Evolutionary conservation across 2,888 invertebrate genomes (phyloP).

Genomic region (Idaea biselata): DNA sequence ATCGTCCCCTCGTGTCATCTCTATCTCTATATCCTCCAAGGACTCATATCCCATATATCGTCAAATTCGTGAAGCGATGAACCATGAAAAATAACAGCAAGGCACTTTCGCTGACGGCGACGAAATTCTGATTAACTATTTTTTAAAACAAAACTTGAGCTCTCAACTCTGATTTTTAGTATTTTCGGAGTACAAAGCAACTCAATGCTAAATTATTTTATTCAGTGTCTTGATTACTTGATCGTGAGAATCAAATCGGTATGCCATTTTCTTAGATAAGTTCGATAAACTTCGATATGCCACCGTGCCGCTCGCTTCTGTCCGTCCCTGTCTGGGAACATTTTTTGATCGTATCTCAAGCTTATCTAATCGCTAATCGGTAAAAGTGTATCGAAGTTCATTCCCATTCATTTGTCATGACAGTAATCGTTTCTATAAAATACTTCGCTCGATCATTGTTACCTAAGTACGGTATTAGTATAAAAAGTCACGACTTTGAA

Average conservation of each 20-base stretch:
- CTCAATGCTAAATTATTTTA: too few relatives aligned
- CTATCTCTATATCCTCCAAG: too few relatives aligned
- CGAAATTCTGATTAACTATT: too few relatives aligned
- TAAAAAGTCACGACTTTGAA: constrained; percentile 12
- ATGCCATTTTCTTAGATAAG: neutral
- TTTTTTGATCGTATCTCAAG: constrained; percentile 29
- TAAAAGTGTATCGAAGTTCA: constrained; percentile 60
- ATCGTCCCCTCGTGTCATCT: too few relatives aligned
- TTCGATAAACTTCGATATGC: neutral
- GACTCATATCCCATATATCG: too few relatives aligned
- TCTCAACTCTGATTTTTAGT: neutral
- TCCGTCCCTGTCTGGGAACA: constrained; percentile 34
- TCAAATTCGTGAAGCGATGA: too few relatives aligned
- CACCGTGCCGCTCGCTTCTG: constrained; percentile 1
- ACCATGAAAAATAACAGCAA: too few relatives aligned
- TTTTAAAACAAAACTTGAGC: neutral
- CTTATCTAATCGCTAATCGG: constrained; percentile 53
- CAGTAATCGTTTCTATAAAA: constrained; percentile 40
- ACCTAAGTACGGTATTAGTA: constrained; percentile 19
- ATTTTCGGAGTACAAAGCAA: too few relatives aligned
- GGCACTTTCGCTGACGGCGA: too few relatives aligned
- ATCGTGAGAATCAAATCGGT: neutral
- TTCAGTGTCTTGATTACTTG: neutral
- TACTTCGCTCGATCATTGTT: constrained; percentile 31
- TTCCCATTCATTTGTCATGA: constrained; percentile 38